Evolutionary conservation across 2,888 invertebrate species (phyloP).

Genomic region (Alentia gelatinosa): DNA sequence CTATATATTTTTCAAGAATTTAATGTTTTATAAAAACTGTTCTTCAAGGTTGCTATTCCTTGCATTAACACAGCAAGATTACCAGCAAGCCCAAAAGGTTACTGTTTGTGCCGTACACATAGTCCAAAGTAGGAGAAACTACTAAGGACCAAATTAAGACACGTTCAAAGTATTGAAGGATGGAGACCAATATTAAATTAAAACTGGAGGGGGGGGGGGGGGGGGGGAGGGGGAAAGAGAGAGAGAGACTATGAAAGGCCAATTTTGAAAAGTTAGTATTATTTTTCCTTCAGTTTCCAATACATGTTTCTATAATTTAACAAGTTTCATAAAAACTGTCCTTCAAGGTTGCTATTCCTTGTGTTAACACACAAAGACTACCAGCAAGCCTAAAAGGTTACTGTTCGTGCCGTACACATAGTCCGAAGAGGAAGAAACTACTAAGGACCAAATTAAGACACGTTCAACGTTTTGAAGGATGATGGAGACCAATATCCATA

Average conservation of each 20-base stretch:
- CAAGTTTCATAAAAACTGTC: not conserved
- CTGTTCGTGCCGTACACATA: constrained; percentile 45
- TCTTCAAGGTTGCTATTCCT: not conserved
- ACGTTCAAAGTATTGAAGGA: too few species aligned
- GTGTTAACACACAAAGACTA: not conserved
- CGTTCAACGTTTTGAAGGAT: too few species aligned
- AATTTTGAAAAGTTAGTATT: too few species aligned
- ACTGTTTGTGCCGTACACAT: constrained; percentile 44
- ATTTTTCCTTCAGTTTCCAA: too few species aligned
- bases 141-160: constrained; percentile 43
- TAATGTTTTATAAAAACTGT: not conserved
- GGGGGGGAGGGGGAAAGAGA: too few species aligned
- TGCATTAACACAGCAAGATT: not conserved
- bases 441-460: constrained; percentile 43
- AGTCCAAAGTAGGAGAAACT: not conserved
- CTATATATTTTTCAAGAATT: not conserved
- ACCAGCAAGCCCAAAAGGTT: not conserved
- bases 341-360: not conserved
- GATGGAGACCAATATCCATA: too few species aligned
- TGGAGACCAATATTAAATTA: too few species aligned
- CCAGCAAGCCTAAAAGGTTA: not conserved
- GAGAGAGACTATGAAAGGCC: too few species aligned
- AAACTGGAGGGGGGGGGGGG: too few species aligned
- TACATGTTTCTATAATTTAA: not conserved
- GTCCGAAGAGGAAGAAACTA: not conserved